Conservation (phyloP, 2,113 vertebrate genomes). For the Melospiza melodia region DNA sequence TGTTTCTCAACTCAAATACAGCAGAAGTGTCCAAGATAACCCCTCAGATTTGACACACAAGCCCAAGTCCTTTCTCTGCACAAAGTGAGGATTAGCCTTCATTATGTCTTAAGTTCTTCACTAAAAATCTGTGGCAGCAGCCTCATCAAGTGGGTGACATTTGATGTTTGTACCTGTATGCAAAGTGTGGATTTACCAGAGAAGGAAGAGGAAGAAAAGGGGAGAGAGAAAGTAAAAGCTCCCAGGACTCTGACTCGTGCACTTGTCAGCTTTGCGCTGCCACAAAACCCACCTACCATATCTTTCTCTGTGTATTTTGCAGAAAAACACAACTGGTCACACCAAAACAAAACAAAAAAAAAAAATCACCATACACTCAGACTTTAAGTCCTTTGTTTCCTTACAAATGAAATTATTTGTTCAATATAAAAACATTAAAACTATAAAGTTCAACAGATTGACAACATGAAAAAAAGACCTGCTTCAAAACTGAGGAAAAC, state of each 20-base stretch:
- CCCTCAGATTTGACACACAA: neutral
- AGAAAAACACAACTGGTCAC: neutral
- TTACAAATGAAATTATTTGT: neutral
- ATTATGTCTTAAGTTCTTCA: neutral
- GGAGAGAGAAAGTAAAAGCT: neutral
- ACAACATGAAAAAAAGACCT: neutral
- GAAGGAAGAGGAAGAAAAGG: neutral
- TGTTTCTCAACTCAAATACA: neutral
- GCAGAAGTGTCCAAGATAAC: neutral
- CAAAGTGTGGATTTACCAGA: neutral
- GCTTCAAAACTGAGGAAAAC: neutral
- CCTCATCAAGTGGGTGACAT: neutral
- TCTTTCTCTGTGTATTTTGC: neutral
- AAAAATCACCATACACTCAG: neutral
- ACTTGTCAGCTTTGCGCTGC: neutral
- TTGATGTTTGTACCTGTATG: neutral
- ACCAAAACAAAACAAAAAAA: neutral
- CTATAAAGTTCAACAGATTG: neutral
- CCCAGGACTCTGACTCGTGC: accelerated
- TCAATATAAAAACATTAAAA: neutral
- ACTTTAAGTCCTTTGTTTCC: neutral
- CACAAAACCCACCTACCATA: neutral
- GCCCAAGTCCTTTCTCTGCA: neutral
- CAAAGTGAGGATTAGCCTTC: neutral
- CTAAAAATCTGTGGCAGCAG: neutral